Conservation (phyloP, 2,797 vertebrate species). For the Sciurus vulgaris region DNA sequence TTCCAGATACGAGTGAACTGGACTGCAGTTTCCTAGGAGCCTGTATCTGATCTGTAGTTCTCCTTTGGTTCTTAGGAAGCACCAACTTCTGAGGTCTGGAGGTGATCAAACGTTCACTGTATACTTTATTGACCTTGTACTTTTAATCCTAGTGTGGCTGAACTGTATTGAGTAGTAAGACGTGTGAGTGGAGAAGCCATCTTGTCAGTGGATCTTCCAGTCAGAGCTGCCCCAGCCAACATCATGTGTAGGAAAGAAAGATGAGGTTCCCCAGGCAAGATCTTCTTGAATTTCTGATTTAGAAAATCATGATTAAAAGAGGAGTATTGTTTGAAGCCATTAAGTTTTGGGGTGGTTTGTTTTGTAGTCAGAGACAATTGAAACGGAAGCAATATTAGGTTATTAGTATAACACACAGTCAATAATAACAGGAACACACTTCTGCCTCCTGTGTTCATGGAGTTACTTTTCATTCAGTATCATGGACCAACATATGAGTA, state of each 20-base stretch:
- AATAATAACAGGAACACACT: not conserved
- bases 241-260: not conserved
- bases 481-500: not conserved
- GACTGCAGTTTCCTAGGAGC: not conserved
- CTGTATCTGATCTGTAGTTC: not conserved
- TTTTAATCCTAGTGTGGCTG: not conserved
- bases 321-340: not conserved
- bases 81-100: not conserved
- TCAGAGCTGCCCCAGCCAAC: not conserved
- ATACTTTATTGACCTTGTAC: not conserved
- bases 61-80: not conserved
- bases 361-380: not conserved
- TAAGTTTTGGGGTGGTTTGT: not conserved
- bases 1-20: not conserved
- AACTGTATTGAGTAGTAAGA: not conserved
- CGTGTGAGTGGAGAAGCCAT: not conserved
- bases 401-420: not conserved
- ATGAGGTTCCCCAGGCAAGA: not conserved
- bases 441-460: not conserved
- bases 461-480: not conserved
- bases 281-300: not conserved
- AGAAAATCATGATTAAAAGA: not conserved
- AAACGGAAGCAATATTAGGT: not conserved
- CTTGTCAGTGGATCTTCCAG: not conserved
- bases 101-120: not conserved